A percentile compares a stretch with the other conserved stretches of the same genome.
These are phyloP conservation scores for Rotaria macrura DNA, from an alignment of 2,888 invertebrate species.

Conservation along the genomic window DNA sequence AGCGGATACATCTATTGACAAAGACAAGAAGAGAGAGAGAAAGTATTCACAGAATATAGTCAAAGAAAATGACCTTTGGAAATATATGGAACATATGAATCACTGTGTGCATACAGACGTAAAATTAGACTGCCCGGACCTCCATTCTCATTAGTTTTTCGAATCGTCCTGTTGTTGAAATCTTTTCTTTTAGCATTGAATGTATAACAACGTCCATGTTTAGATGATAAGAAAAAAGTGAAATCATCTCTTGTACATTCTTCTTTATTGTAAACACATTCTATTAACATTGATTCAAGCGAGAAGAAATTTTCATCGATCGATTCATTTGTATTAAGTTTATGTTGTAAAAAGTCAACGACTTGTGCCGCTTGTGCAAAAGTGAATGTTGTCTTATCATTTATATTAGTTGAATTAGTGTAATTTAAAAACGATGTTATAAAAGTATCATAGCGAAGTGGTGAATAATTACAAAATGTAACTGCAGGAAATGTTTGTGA, in stretches of 20 bases:
- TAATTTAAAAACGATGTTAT: neutral
- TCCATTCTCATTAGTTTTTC: neutral
- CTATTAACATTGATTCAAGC: neutral
- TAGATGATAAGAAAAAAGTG: neutral
- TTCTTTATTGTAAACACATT: neutral
- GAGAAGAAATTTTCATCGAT: neutral
- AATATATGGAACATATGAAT: neutral
- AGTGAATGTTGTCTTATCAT: neutral
- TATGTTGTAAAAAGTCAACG: neutral
- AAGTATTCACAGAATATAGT: neutral
- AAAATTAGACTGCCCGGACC: neutral
- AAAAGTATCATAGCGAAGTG: neutral
- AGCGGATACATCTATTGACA: no score
- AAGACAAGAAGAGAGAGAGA: no score
- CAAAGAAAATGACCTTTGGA: neutral
- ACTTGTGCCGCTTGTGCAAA: neutral
- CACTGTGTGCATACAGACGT: neutral
- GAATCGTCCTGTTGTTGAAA: neutral
- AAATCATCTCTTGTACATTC: neutral
- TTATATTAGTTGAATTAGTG: neutral
- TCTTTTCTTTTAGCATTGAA: neutral
- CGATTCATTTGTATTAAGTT: neutral
- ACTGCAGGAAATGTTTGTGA: slow-evolving; percentile 25
- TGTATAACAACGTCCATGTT: neutral
- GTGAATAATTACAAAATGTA: slow-evolving; percentile 23